These are phyloP conservation scores for Hylomyscus alleni DNA, from an alignment of 2,797 vertebrate species.

Conservation along the genomic window DNA sequence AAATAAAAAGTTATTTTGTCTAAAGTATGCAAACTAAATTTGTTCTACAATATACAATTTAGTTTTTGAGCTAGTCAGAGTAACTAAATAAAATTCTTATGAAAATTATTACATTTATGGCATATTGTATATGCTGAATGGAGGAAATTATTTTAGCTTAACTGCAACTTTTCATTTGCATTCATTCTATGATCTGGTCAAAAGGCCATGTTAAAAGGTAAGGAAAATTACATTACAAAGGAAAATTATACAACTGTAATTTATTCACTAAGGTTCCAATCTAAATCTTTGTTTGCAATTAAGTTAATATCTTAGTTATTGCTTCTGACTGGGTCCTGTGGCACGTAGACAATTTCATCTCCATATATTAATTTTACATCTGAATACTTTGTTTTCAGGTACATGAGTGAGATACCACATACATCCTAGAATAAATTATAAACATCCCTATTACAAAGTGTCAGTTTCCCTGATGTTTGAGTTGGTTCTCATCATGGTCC, in stretches of 20 bases:
- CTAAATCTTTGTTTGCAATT: conserved; percentile 37
- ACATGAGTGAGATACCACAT: conserved; percentile 78
- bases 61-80: not conserved
- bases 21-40: not conserved
- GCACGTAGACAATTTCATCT: not conserved
- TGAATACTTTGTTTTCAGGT: conserved; percentile 57
- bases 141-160: conserved; percentile 4
- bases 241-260: not conserved
- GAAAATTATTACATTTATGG: not conserved
- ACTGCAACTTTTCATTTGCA: not conserved
- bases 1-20: not conserved
- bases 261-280: not conserved
- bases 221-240: not conserved
- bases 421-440: conserved; percentile 83
- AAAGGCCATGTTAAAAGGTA: not conserved
- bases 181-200: not conserved
- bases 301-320: conserved; percentile 62
- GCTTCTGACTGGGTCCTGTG: conserved; percentile 60
- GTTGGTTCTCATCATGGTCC: conserved; percentile 73
- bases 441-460: conserved; percentile 72
- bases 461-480: conserved; percentile 56
- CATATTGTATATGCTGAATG: not conserved
- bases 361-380: not conserved
- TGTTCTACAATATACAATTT: not conserved
- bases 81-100: conserved; percentile 19